Evolutionary conservation across 2,797 vertebrate species (phyloP).

Genomic region (Cirrhinus molitorella): DNA sequence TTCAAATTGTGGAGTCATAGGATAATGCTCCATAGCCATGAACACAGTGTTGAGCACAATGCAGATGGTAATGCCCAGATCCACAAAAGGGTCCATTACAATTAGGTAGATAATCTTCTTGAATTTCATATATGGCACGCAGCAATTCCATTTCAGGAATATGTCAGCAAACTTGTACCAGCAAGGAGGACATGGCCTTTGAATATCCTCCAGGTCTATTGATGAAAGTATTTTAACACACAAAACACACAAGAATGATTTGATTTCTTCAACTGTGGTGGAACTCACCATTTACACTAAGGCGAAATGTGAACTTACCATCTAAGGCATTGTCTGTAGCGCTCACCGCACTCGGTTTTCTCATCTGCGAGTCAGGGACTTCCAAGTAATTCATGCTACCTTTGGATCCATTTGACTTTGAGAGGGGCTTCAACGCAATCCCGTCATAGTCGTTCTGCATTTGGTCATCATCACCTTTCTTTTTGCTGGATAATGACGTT

Average conservation of each 20-base stretch:
- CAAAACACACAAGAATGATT: background rate
- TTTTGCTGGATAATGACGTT: constrained; percentile 46
- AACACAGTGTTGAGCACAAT: constrained; percentile 95
- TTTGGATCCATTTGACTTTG: constrained; percentile 66
- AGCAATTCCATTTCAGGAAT: constrained; percentile 93
- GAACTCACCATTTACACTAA: background rate
- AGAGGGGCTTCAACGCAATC: constrained; percentile 28
- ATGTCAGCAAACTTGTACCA: constrained; percentile 89
- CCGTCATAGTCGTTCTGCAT: constrained; percentile 20
- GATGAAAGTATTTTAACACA: constrained; percentile 27
- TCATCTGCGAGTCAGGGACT: constrained; percentile 68
- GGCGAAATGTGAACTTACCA: constrained; percentile 69
- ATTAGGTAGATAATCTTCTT: constrained; percentile 82
- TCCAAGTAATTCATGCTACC: constrained; percentile 67
- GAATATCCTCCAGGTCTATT: constrained; percentile 88
- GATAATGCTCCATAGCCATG: constrained; percentile 99
- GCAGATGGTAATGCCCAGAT: constrained; percentile 95
- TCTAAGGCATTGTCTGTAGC: constrained; percentile 76
- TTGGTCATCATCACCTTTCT: constrained; percentile 33
- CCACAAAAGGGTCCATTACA: constrained; percentile 96
- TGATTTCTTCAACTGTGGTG: background rate
- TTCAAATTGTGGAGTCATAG: constrained; percentile 87
- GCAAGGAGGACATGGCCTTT: constrained; percentile 87
- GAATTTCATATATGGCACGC: constrained; percentile 81
- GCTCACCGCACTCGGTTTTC: constrained; percentile 74